Conservation (phyloP, 2,113 vertebrate species). For the Oxyruncus cristatus region DNA sequence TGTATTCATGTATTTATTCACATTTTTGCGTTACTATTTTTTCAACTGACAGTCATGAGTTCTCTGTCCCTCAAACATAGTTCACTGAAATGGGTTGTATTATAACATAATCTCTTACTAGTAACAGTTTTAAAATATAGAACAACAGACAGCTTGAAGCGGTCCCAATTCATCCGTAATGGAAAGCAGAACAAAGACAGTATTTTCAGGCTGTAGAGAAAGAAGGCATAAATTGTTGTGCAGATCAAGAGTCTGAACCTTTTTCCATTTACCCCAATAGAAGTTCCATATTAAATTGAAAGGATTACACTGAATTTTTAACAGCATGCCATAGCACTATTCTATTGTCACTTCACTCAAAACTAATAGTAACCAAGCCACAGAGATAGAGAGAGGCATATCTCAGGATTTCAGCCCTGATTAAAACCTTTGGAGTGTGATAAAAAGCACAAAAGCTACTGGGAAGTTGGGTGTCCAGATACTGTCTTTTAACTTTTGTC, state of each 20-base stretch:
- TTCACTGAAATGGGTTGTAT: not conserved
- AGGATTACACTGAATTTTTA: not conserved
- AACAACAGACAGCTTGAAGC: not conserved
- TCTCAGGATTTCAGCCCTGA: not conserved
- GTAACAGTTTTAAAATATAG: not conserved
- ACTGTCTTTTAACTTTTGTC: not conserved
- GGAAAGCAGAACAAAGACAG: not conserved
- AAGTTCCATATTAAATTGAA: not conserved
- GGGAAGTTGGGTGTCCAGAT: not conserved
- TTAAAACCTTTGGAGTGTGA: not conserved
- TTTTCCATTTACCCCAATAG: not conserved
- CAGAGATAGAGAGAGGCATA: not conserved
- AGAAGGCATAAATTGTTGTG: not conserved
- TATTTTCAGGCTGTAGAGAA: not conserved
- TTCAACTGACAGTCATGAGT: not conserved
- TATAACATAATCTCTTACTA: not conserved
- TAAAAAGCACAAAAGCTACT: not conserved
- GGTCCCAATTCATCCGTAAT: not conserved
- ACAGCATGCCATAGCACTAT: not conserved
- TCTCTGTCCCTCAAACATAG: not conserved
- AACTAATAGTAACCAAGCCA: not conserved
- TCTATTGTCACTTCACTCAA: not conserved
- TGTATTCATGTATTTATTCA: not conserved
- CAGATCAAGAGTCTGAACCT: not conserved
- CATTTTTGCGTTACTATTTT: not conserved